phyloP scores from a whole-genome alignment of 2,113 vertebrate genomes.

The Podarcis muralis region DNA sequence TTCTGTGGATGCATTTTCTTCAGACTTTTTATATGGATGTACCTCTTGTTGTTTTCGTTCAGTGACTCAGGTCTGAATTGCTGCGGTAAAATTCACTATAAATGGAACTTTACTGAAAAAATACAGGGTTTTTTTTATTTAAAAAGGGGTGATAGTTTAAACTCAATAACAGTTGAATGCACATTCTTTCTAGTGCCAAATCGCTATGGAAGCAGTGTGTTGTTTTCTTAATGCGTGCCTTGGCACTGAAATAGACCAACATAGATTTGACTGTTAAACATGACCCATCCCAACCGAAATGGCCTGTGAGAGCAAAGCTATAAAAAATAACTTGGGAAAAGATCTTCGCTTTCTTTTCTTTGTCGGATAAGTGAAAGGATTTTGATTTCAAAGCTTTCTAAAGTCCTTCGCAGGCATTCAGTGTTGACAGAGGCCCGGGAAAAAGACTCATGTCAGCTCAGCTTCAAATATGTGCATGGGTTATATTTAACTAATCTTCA shows the following conservation, averaged over 20 bases:
- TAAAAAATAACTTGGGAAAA: neutral
- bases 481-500: too few relatives aligned
- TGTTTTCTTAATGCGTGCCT: neutral
- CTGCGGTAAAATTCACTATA: neutral
- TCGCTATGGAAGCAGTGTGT: neutral
- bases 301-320: neutral
- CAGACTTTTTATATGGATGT: neutral
- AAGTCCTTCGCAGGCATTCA: neutral
- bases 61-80: neutral
- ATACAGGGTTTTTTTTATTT: neutral
- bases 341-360: too few relatives aligned
- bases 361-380: neutral
- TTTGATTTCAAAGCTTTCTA: neutral
- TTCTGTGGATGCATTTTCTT: neutral
- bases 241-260: neutral
- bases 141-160: neutral
- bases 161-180: neutral
- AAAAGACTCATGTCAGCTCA: neutral
- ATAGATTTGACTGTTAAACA: neutral
- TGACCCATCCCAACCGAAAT: neutral
- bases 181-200: neutral
- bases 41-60: neutral
- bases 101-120: neutral
- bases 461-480: too few relatives aligned
- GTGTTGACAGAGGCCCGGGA: neutral